phyloP scores from a whole-genome alignment of 2,797 vertebrate species.

The Myotis pilosus region DNA sequence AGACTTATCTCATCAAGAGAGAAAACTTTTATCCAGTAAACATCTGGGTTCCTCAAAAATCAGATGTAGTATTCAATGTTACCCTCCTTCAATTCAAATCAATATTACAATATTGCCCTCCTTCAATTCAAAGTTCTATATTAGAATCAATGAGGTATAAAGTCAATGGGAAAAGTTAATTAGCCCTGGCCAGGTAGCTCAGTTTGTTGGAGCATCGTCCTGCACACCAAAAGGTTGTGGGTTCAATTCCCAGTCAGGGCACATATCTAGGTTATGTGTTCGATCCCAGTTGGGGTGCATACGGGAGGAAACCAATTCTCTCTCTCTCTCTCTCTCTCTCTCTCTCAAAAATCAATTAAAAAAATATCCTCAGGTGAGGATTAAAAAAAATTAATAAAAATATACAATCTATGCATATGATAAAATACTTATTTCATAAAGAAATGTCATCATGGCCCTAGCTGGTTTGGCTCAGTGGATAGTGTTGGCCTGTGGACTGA shows the following conservation, averaged over 20 bases:
- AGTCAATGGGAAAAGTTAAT: background rate
- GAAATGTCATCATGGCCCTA: background rate
- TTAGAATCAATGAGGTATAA: conserved; percentile 29
- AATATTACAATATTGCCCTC: background rate
- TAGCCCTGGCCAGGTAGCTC: background rate
- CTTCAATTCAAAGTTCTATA: conserved; percentile 6
- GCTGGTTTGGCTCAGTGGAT: too few species aligned
- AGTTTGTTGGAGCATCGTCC: background rate
- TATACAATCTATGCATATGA: background rate
- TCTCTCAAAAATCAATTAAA: too few species aligned
- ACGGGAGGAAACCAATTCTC: background rate
- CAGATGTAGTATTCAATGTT: conserved; percentile 1
- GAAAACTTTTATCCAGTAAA: conserved; percentile 2
- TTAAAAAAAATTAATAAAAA: background rate
- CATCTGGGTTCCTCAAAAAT: conserved; percentile 15
- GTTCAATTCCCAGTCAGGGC: background rate
- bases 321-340: background rate
- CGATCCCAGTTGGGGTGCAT: background rate
- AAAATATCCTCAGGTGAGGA: background rate
- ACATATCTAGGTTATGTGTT: background rate
- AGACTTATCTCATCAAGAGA: conserved; percentile 12
- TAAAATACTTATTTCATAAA: conserved; percentile 23
- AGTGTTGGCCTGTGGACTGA: too few species aligned
- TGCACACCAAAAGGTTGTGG: background rate
- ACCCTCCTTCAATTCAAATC: background rate